A percentile compares a stretch with the other conserved stretches of the same genome.
phyloP scores from a whole-genome alignment of 2,113 vertebrate species.

The Oriolus oriolus region DNA sequence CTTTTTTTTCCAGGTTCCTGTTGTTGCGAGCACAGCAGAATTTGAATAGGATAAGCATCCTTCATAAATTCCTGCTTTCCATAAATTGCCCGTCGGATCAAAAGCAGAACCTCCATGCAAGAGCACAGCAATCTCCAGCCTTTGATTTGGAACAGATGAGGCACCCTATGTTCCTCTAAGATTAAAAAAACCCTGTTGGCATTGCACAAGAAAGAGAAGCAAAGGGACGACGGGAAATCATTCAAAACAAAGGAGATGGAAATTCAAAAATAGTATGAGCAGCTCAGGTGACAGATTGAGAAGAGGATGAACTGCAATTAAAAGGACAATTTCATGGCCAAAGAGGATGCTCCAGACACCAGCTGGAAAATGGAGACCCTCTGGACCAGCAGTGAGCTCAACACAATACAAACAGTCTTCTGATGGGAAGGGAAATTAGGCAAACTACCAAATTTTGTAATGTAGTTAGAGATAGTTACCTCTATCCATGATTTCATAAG shows the following conservation, averaged over 20 bases:
- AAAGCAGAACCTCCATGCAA: conserved; percentile 9
- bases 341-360: neutral
- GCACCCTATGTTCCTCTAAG: conserved; percentile 20
- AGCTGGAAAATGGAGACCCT: neutral
- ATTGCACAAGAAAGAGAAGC: neutral
- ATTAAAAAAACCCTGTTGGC: conserved; percentile 16
- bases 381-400: neutral
- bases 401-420: neutral
- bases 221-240: neutral
- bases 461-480: neutral
- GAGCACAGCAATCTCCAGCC: conserved; percentile 35
- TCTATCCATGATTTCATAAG: neutral
- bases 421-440: neutral
- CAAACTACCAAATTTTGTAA: neutral
- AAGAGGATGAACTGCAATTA: neutral
- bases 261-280: neutral
- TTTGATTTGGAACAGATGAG: conserved; percentile 50
- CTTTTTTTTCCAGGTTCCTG: neutral
- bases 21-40: neutral
- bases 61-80: conserved; percentile 37
- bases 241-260: conserved; percentile 21
- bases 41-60: neutral
- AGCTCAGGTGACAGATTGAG: neutral
- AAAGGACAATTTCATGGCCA: neutral
- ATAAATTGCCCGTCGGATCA: neutral